phyloP scores from a whole-genome alignment of 2,888 invertebrate species.

The Eledona agricola region DNA sequence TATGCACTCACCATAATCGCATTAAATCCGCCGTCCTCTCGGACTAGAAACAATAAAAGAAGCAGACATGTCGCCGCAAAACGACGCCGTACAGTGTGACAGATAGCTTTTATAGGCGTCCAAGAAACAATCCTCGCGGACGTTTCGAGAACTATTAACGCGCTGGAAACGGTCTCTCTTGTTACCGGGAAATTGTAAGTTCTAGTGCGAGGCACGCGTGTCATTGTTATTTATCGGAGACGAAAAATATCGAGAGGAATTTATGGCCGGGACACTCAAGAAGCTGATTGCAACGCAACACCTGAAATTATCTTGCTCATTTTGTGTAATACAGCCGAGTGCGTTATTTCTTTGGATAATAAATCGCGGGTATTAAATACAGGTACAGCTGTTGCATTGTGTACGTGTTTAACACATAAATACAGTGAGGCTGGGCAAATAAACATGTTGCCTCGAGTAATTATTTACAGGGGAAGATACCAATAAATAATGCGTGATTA shows the following conservation, averaged over 20 bases:
- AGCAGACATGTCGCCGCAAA: slow-evolving; percentile 7
- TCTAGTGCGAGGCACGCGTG: slow-evolving; percentile 11
- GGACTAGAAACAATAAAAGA: slow-evolving; percentile 24
- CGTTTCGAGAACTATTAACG: slow-evolving; percentile 31
- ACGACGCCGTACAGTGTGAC: slow-evolving; percentile 7
- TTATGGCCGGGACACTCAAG: slow-evolving; percentile 20
- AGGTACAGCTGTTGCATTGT: slow-evolving; percentile 31
- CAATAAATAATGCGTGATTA: slow-evolving; percentile 24
- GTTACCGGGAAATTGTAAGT: slow-evolving; percentile 14
- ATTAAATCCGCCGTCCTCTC: slow-evolving; percentile 3
- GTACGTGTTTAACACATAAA: slow-evolving; percentile 32
- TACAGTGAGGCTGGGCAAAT: slow-evolving; percentile 28
- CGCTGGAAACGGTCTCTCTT: slow-evolving; percentile 14
- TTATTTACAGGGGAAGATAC: slow-evolving; percentile 26
- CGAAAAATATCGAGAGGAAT: slow-evolving; percentile 7
- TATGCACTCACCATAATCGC: slow-evolving; percentile 13
- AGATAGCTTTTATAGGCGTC: slow-evolving; percentile 18
- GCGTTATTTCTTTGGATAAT: slow-evolving; percentile 28
- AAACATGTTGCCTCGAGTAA: slow-evolving; percentile 26
- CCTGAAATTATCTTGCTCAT: slow-evolving; percentile 29
- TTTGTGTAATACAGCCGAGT: slow-evolving; percentile 27
- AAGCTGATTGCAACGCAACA: slow-evolving; percentile 27
- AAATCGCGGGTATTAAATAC: slow-evolving; percentile 29
- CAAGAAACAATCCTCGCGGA: slow-evolving; percentile 14
- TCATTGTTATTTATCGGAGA: slow-evolving; percentile 4